A percentile compares a stretch with the other conserved stretches of the same genome.
phyloP scores from a whole-genome alignment of 1,140 invertebrate genomes.

The Drosophila pruinosa region DNA sequence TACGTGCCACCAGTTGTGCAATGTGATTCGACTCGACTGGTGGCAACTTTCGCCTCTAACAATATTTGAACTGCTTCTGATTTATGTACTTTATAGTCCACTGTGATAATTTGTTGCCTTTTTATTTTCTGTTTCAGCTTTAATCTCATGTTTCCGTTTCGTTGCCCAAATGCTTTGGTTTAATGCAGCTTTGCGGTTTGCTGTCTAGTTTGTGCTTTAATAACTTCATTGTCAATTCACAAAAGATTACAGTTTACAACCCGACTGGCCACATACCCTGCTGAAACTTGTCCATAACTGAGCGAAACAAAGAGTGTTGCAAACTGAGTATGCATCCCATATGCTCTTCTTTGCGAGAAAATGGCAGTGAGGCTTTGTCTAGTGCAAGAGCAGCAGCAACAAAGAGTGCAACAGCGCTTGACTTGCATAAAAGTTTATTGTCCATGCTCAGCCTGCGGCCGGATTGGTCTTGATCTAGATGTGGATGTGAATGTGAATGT shows the following conservation, averaged over 20 bases:
- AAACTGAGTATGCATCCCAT: background rate
- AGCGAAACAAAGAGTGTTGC: background rate
- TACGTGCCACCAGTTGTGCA: slow-evolving; percentile 63
- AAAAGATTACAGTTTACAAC: slow-evolving; percentile 40
- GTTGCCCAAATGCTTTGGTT: slow-evolving; percentile 37
- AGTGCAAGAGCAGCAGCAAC: slow-evolving; percentile 26
- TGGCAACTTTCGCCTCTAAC: slow-evolving; percentile 29
- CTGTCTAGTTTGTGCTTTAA: slow-evolving; percentile 70
- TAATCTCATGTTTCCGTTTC: slow-evolving; percentile 64
- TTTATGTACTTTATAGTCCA: slow-evolving; percentile 33
- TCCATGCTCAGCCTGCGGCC: slow-evolving; percentile 46
- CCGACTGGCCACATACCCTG: no score
- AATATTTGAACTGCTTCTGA: slow-evolving; percentile 14
- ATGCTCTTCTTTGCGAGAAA: slow-evolving; percentile 5
- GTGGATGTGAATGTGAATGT: background rate
- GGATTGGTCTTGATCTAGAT: slow-evolving; percentile 55
- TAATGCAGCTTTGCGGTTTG: slow-evolving; percentile 40
- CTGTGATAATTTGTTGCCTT: slow-evolving; percentile 16
- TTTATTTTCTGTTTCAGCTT: slow-evolving; percentile 23
- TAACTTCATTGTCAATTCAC: slow-evolving; percentile 81
- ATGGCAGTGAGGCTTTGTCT: slow-evolving; percentile 10
- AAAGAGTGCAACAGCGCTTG: slow-evolving; percentile 57
- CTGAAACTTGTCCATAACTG: no score
- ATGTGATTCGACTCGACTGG: background rate
- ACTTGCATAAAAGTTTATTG: slow-evolving; percentile 56